Base-by-base conservation (phyloP, 2,797 vertebrate genomes). In the Pteronotus mesoamericanus region DNA sequence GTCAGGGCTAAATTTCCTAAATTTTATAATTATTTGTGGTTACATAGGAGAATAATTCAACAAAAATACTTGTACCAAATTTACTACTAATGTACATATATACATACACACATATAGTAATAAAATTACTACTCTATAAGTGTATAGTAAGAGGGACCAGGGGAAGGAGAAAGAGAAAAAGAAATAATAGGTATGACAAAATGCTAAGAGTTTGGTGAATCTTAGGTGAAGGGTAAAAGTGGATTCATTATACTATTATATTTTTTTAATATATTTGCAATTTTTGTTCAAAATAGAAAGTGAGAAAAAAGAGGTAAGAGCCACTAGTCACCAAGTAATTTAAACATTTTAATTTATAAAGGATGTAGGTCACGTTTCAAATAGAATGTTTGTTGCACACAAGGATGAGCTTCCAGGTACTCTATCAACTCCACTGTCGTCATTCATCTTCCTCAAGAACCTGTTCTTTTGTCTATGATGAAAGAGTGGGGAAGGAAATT, bases 261-360 rank as follows among this genome's bases (percentile, higher is more conserved):
- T 3, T 1, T 71, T 89, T 74, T 59, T 26, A 59, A 32, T 64
- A 39, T 39, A 48, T 78, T 86, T 53, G 24, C 7, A 85, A 89
- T 39, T 91, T 94, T 89, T 78, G 59, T 83, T 93, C 68, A 86
- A 78, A 87, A 88, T 64, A 39, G 44, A 82, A 85, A 79, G 19
- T 46, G 48, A 64, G 12, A 18, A 57, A 78, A 72, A 71, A 68
- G 14, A 75, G 5, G 3, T 51, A 44, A 83, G 53, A 86, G 29
- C 6, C 21, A 55, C 72, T 51, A 61, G 2, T 92, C 59, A 44
- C 53, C 32, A 71, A 82, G 44, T n/a, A 90, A 59, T 44, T 53
- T 59, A 79, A 69, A 59, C 18, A 68, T 59, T 90, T 86, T 51
- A 26, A 75, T 46, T 88, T 55, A 74, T 37, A 68, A 87, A 84